Base-by-base conservation (phyloP, 2,888 invertebrate species). In the Andrena haemorrhoa region DNA sequence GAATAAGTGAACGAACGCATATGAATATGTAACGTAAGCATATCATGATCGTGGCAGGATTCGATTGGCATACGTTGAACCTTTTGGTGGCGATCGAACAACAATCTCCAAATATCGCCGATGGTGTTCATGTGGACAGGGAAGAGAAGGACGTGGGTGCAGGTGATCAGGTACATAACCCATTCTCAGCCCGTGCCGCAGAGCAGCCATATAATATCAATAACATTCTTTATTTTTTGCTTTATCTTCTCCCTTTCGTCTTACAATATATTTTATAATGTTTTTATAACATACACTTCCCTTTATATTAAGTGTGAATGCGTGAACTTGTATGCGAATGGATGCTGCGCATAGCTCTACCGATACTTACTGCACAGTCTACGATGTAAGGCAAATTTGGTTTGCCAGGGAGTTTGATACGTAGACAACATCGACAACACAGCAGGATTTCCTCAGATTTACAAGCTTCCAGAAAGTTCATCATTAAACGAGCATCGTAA, bases 21-120 rank as follows among this genome's bases (percentile, higher is more conserved):
- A 87, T 89, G 85, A 89, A 87, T 85, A 88, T 90, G 85, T 92
- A 92, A 92, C 88, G 89, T 89, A 91, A 92, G 91, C 87, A 85
- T 93, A 89, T 93, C 90, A 92, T 93, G 92, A 90, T 93, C 92
- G 92, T 94, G 92, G 92, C 93, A 98, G 99, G 99, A 95, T 99
- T 99, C 96, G 99, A 99, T 97, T 99, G 98, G 97, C 98, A 98
- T 95, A 99, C 99, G 91, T 97, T 99, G 96, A 99, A 99, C 96
- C 98, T 99, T 92, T 96, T 99, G 95, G 97, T 99, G 95, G 99
- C 99, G 92, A 95, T 99, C 94, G 99, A 99, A 95, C 97, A 98
- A 94, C 99, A 99, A 95, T 98, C 98, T 91, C 97, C 97, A 90
- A 97, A 99, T 95, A 99, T 99, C 94, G 98, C 99, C 88, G 96